Base-by-base conservation (phyloP, 37 sponge, comb jelly and placozoan species). In the Aphrocallistes beatrix region DNA sequence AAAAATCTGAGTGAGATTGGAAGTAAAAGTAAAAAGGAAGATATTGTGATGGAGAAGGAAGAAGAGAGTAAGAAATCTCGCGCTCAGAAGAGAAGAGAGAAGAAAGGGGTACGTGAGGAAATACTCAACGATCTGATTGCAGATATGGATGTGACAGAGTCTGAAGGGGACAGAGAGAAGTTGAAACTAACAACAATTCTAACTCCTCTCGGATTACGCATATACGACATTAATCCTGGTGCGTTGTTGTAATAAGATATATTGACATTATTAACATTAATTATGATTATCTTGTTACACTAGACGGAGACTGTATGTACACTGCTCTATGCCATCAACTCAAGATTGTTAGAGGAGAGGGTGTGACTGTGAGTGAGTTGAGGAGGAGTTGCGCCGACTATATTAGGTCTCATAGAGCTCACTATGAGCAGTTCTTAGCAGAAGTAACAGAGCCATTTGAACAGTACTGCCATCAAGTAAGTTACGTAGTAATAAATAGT, bases 251-350 rank as follows among this genome's bases (percentile, higher is more conserved):
- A 28, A n/a, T 30, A 60, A 13, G 10, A 32, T 13, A 60, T 60
- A 30, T 32, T 13, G 13, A 21, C 13, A 47, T 47, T 21, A 47
- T 47, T 47, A 21, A 17, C 49, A 47, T 21, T 21, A 21, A 47
- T 47, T 47, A 21, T 21, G 17, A 17, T 47, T 60, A 13, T 60
- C 25, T 30, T n/a, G n/a, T n/a, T 13, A 19, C 75, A 25, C 17
- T 13, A 60, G 75, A 60, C n/a, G 75, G 75, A 13, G 75, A 60
- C 75, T 60, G 75, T 13, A 60, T 60, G 75, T 60, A 60, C 75
- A 25, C 75, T 3, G 8, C 75, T 1, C 75, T 60, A 30, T 60
- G 28, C 3, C 75, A 60, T 30, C 75, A 60, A 13, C 75, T 60
- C 21, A 28, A 32, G 75, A 30, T 13, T 3, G 75, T 60, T 3